These are phyloP conservation scores for Tryphoninae sp. DNA, from an alignment of 2,888 invertebrate species.

Conservation along the genomic window DNA sequence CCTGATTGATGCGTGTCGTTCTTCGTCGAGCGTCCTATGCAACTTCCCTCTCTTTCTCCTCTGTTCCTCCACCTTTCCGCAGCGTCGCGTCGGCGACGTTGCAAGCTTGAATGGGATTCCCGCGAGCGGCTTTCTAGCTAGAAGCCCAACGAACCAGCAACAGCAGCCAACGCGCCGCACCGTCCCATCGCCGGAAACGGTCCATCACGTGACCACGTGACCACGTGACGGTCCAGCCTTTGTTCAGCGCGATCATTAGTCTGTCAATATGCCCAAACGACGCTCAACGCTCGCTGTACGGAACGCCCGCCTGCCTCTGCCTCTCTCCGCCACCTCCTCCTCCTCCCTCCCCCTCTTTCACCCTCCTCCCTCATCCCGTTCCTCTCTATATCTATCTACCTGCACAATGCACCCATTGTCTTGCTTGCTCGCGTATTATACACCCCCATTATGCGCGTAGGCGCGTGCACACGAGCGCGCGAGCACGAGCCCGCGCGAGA, in stretches of 20 bases:
- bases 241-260: slow-evolving; percentile 81
- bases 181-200: slow-evolving; percentile 78
- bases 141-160: slow-evolving; percentile 37
- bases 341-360: slow-evolving; percentile 19
- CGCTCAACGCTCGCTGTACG: slow-evolving; percentile 73
- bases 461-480: slow-evolving; percentile 74
- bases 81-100: slow-evolving; percentile 56
- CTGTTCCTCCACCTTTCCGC: slow-evolving; percentile 37
- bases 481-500: slow-evolving; percentile 63
- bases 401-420: slow-evolving; percentile 81
- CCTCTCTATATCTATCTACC: slow-evolving; percentile 75
- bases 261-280: slow-evolving; percentile 81
- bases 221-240: slow-evolving; percentile 80
- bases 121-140: slow-evolving; percentile 39
- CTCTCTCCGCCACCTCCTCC: slow-evolving; percentile 21
- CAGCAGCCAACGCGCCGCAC: slow-evolving; percentile 67
- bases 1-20: slow-evolving; percentile 78
- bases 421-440: slow-evolving; percentile 79
- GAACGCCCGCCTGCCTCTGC: slow-evolving; percentile 58
- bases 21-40: slow-evolving; percentile 51
- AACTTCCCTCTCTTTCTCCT: slow-evolving; percentile 28
- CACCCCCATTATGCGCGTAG: slow-evolving; percentile 79
- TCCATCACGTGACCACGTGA: slow-evolving; percentile 81
- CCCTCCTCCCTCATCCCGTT: slow-evolving; percentile 32
- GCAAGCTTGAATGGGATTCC: slow-evolving; percentile 67